Conservation (phyloP, 2,797 vertebrate species). For the Sebastes oblongus region DNA sequence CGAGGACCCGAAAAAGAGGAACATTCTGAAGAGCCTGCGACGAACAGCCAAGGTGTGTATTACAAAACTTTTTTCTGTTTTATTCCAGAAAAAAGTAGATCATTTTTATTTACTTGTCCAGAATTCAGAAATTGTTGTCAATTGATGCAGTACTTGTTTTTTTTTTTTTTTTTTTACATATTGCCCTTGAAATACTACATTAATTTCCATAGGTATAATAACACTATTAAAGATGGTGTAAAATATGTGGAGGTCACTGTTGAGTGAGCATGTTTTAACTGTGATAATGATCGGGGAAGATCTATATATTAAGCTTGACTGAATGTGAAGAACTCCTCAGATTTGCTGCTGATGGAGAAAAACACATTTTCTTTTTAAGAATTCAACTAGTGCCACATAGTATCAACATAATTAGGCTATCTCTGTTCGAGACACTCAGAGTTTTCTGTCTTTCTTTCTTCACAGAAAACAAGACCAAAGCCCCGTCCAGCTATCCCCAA, state of each 20-base stretch:
- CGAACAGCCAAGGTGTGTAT: constrained; percentile 91
- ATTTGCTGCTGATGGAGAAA: neutral
- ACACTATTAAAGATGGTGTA: neutral
- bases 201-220: neutral
- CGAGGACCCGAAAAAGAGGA: constrained; percentile 93
- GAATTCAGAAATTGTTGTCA: neutral
- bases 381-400: neutral
- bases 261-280: neutral
- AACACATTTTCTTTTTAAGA: constrained; percentile 16
- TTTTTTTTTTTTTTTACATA: neutral
- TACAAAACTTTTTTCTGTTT: neutral
- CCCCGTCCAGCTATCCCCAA: constrained; percentile 91
- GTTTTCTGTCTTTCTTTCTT: constrained; percentile 11
- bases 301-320: neutral
- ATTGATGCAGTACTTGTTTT: neutral
- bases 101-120: neutral
- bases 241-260: neutral
- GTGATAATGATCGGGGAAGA: neutral
- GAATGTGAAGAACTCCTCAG: neutral
- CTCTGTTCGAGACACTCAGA: constrained; percentile 3
- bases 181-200: neutral
- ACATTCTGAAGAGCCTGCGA: constrained; percentile 93
- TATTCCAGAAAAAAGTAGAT: neutral
- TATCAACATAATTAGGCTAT: neutral
- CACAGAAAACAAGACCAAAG: constrained; percentile 93